Conservation (phyloP, 2,797 vertebrate genomes). For the Pygocentrus nattereri region DNA sequence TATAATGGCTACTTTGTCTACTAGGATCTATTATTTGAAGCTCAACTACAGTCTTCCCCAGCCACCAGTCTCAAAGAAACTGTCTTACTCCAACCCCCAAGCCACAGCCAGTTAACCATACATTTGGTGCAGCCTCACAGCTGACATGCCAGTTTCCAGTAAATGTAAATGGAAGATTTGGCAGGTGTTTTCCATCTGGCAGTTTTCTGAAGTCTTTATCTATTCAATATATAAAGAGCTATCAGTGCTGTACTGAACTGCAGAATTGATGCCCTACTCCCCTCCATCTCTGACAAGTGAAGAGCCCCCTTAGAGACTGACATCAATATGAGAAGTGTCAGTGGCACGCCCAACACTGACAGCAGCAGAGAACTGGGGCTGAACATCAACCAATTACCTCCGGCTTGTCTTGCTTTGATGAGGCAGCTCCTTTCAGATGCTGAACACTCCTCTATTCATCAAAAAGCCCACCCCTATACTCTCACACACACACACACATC, state of each 20-base stretch:
- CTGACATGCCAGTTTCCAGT: background rate
- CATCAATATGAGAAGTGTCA: slow-evolving; percentile 33
- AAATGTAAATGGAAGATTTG: background rate
- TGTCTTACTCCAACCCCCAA: slow-evolving; percentile 9
- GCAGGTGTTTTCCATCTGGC: background rate
- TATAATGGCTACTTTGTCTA: background rate
- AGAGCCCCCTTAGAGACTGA: slow-evolving; percentile 22
- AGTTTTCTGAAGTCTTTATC: background rate
- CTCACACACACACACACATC: background rate
- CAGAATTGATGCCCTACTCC: background rate
- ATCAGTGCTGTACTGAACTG: background rate
- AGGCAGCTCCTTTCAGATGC: slow-evolving; percentile 6
- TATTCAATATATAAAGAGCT: slow-evolving; percentile 7
- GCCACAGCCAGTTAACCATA: background rate
- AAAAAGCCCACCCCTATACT: background rate
- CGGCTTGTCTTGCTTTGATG: background rate
- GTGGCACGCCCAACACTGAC: background rate
- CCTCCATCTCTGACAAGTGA: background rate
- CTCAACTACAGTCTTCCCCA: slow-evolving; percentile 25
- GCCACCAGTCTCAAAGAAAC: background rate
- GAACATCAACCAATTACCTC: slow-evolving; percentile 27
- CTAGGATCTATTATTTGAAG: slow-evolving; percentile 1
- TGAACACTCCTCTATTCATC: background rate
- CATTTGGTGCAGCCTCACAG: slow-evolving; percentile 13
- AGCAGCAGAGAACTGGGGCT: background rate